Conservation (phyloP, 2,888 invertebrate genomes). For the Dysmachus trigonus region DNA sequence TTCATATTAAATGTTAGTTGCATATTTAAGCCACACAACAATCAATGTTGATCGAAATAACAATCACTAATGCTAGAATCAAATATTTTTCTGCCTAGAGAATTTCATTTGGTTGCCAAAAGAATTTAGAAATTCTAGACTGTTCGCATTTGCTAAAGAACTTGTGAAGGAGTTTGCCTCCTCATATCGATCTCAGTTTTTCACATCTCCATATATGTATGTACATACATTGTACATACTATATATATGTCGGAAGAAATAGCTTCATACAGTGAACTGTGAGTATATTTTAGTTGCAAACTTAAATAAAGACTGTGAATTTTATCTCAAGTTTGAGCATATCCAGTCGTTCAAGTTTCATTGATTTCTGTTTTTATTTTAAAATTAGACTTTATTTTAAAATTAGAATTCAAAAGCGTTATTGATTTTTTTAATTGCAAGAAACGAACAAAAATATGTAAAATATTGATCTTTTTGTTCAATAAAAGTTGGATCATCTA, state of each 20-base stretch:
- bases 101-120: background rate
- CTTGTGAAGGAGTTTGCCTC: background rate
- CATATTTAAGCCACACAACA: background rate
- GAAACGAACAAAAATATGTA: background rate
- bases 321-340: background rate
- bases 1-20: background rate
- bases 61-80: background rate
- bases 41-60: background rate
- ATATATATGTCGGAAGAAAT: background rate
- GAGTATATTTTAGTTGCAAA: background rate
- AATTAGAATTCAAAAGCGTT: no score
- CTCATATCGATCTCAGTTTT: background rate
- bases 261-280: background rate
- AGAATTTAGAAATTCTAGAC: background rate
- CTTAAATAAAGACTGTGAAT: background rate
- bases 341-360: background rate
- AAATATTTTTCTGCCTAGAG: background rate
- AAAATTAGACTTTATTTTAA: no score
- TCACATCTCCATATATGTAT: background rate
- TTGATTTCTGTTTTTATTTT: background rate
- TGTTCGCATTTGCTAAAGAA: background rate
- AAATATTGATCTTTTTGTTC: no score
- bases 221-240: no score
- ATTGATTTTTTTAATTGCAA: no score
- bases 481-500: no score